These are phyloP conservation scores for Siphonodentalium dalli DNA, from an alignment of 2,888 invertebrate species.

Conservation along the genomic window DNA sequence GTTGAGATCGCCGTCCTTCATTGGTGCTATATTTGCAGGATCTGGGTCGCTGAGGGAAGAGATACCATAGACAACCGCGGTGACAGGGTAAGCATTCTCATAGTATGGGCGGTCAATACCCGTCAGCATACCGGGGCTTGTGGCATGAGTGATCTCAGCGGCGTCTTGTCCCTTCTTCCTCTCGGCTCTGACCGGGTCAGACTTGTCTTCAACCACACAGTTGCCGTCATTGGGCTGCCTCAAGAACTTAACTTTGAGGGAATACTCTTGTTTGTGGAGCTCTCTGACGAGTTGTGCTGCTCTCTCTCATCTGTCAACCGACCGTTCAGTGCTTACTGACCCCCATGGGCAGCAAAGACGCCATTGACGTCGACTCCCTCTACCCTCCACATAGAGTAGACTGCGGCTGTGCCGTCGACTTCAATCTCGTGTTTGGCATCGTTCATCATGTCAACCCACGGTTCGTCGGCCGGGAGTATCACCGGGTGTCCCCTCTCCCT, in stretches of 20 bases:
- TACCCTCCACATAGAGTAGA: slow-evolving; percentile 6
- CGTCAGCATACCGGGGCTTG: background rate
- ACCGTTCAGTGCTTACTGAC: slow-evolving; percentile 1
- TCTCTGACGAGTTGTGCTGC: background rate
- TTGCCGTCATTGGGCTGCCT: background rate
- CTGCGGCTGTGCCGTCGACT: slow-evolving; percentile 6
- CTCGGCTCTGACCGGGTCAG: no score
- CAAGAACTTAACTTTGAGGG: no score
- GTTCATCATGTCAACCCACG: background rate
- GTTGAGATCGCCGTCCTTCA: no score
- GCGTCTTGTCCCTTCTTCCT: slow-evolving; percentile 4
- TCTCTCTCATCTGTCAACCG: slow-evolving; percentile 1
- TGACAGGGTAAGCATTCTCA: no score
- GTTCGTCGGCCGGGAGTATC: background rate
- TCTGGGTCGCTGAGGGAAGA: no score
- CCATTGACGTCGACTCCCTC: slow-evolving; percentile 8
- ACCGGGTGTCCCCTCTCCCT: no score
- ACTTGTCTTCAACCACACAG: slow-evolving; percentile 5
- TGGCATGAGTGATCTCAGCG: background rate
- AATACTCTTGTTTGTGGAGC: no score
- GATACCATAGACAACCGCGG: no score
- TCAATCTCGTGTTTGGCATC: slow-evolving; percentile 7
- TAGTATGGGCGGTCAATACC: no score
- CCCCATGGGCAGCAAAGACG: slow-evolving; percentile 3
- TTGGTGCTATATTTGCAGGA: no score